Evolutionary conservation across 2,797 vertebrate genomes (phyloP).

Genomic region (Psittacula echo): DNA sequence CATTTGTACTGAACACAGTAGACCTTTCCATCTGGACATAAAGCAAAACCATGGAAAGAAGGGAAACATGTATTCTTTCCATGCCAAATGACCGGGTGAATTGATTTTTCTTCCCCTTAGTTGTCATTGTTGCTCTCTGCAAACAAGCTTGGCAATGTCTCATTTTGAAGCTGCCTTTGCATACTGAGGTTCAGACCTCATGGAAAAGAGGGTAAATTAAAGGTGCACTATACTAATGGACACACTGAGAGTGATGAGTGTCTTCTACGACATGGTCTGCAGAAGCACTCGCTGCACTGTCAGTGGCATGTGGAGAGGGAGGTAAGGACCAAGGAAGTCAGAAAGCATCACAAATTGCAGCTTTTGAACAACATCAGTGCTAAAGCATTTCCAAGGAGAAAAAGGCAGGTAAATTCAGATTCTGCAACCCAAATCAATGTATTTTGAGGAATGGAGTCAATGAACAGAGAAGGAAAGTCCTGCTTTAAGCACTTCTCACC

Average conservation of each 20-base stretch:
- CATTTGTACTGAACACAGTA: not conserved
- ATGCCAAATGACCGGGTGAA: not conserved
- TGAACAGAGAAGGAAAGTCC: not conserved
- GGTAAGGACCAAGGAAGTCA: not conserved
- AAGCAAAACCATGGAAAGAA: slow-evolving; percentile 1
- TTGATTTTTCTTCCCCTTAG: not conserved
- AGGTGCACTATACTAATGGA: not conserved
- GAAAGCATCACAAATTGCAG: not conserved
- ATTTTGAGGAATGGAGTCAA: not conserved
- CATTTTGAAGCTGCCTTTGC: not conserved
- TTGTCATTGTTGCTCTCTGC: not conserved
- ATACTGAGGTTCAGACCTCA: not conserved
- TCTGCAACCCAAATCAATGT: not conserved
- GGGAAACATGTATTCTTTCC: not conserved
- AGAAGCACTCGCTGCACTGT: not conserved
- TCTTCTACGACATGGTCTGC: not conserved
- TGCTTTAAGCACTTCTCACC: not conserved
- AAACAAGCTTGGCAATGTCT: slow-evolving; percentile 10
- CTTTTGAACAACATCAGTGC: not conserved
- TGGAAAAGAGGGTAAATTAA: slow-evolving; percentile 6
- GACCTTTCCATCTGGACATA: not conserved
- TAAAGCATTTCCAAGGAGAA: not conserved
- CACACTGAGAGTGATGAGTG: not conserved
- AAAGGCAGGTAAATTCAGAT: not conserved
- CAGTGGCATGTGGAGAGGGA: not conserved